These are phyloP conservation scores for Geophilus truncorum DNA, from an alignment of 2,888 invertebrate species.

Conservation along the genomic window DNA sequence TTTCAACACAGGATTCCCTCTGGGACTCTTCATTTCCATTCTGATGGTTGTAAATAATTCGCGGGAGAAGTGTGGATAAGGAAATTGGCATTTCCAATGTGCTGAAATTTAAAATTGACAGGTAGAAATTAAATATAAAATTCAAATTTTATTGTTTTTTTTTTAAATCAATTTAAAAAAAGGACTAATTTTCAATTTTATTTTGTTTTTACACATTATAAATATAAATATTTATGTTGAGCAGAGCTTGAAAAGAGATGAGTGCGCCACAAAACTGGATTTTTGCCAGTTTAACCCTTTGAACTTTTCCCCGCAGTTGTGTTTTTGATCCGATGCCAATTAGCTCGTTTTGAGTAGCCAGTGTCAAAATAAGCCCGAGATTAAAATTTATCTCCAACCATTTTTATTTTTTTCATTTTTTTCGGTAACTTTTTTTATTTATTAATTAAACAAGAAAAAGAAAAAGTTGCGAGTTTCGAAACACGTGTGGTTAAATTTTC, in stretches of 20 bases:
- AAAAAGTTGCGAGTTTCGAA: neutral
- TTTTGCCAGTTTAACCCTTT: conserved; percentile 21
- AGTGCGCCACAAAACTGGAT: conserved; percentile 14
- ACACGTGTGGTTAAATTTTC: neutral
- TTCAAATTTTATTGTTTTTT: neutral
- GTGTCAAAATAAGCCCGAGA: neutral
- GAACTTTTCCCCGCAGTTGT: neutral
- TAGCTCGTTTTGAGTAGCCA: conserved; percentile 10
- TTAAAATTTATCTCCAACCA: neutral
- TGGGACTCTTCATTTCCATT: conserved; percentile 17
- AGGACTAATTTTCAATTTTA: neutral
- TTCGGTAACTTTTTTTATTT: neutral
- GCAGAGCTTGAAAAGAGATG: neutral
- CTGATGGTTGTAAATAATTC: conserved; percentile 9
- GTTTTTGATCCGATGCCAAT: conserved; percentile 15
- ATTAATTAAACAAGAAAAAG: neutral
- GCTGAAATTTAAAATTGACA: neutral
- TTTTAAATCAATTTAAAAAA: neutral
- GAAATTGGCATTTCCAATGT: conserved; percentile 1
- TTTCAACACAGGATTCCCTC: neutral
- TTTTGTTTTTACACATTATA: neutral
- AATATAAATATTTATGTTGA: conserved; percentile 16
- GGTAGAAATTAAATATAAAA: neutral
- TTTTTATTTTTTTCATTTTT: neutral
- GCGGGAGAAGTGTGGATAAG: neutral